Evolutionary conservation across 2,888 invertebrate genomes (phyloP).

Genomic region (Melieria picta): DNA sequence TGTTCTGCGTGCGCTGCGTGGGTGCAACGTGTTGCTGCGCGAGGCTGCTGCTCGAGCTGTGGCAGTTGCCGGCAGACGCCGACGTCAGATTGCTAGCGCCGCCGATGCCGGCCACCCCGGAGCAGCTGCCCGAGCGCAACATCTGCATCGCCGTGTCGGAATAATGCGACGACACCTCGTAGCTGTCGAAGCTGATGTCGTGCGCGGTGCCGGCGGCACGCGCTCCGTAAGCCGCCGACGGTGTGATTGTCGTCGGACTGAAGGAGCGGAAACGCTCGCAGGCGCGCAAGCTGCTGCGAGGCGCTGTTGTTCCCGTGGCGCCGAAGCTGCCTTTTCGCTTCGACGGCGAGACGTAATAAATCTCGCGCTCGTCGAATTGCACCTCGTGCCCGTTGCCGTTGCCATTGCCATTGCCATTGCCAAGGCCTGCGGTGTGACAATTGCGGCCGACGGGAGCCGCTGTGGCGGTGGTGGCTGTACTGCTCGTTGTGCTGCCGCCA

Average conservation of each 20-base stretch:
- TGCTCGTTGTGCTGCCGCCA: slow-evolving; percentile 56
- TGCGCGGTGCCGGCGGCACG: slow-evolving; percentile 47
- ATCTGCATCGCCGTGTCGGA: slow-evolving; percentile 56
- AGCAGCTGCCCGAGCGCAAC: slow-evolving; percentile 50
- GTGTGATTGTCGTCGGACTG: slow-evolving; percentile 46
- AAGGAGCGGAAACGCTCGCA: slow-evolving; percentile 43
- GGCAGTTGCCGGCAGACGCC: slow-evolving; percentile 40
- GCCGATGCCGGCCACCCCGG: slow-evolving; percentile 45
- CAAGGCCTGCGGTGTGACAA: slow-evolving; percentile 33
- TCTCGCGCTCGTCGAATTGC: slow-evolving; percentile 60
- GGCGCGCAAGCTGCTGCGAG: slow-evolving; percentile 42
- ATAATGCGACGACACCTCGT: slow-evolving; percentile 54
- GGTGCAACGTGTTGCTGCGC: slow-evolving; percentile 27
- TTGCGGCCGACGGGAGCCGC: slow-evolving; percentile 37
- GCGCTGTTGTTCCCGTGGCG: slow-evolving; percentile 11
- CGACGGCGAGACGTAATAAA: slow-evolving; percentile 64
- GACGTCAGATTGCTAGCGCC: slow-evolving; percentile 45
- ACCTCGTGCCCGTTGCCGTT: slow-evolving; percentile 46
- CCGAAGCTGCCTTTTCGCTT: slow-evolving; percentile 56
- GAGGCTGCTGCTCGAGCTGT: slow-evolving; percentile 46
- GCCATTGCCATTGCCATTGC: slow-evolving; percentile 26
- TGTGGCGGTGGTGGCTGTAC: slow-evolving; percentile 51
- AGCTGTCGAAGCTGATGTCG: slow-evolving; percentile 51
- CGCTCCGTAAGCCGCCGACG: slow-evolving; percentile 49
- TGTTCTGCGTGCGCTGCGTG: slow-evolving; percentile 49